Conservation (phyloP, 2,888 invertebrate genomes). For the Eristalinus sepulchralis region DNA sequence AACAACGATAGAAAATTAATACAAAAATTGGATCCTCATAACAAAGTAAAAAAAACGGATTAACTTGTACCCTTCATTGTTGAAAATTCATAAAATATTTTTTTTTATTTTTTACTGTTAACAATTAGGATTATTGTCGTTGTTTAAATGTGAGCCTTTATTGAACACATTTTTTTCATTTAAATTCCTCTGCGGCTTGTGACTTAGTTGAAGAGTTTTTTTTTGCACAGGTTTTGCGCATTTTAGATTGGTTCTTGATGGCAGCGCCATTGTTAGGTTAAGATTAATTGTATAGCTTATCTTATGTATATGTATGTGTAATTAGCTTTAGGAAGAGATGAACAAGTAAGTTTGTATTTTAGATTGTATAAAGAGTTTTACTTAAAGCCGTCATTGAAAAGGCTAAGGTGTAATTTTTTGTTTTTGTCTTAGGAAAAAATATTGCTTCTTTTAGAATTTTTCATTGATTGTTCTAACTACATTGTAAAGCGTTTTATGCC, state of each 20-base stretch:
- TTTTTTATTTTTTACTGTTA: slow-evolving; percentile 26
- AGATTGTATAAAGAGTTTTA: slow-evolving; percentile 51
- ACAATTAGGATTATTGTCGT: slow-evolving; percentile 65
- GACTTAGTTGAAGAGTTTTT: neutral
- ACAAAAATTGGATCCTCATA: neutral
- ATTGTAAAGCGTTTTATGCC: slow-evolving; percentile 49
- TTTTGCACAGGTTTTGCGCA: slow-evolving; percentile 10
- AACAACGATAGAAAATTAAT: slow-evolving; percentile 5
- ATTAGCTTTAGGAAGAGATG: slow-evolving; percentile 32
- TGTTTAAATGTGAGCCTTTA: slow-evolving; percentile 37
- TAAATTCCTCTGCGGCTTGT: slow-evolving; percentile 41
- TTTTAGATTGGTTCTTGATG: slow-evolving; percentile 58
- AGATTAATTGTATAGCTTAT: neutral
- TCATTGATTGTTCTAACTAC: slow-evolving; percentile 68
- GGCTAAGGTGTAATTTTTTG: slow-evolving; percentile 20
- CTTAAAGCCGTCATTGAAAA: slow-evolving; percentile 60
- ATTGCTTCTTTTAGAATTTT: slow-evolving; percentile 69
- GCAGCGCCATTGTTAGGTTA: slow-evolving; percentile 22
- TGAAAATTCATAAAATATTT: neutral
- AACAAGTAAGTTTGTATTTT: slow-evolving; percentile 12
- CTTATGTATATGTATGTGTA: neutral
- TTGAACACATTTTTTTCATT: slow-evolving; percentile 25
- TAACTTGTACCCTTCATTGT: neutral
- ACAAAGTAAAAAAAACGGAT: slow-evolving; percentile 5
- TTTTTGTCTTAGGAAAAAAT: slow-evolving; percentile 53